Evolutionary conservation across 2,797 vertebrate genomes (phyloP), one percentile per base, ranked within the genome.

Genomic region (Macrochelys suwanniensis): DNA sequence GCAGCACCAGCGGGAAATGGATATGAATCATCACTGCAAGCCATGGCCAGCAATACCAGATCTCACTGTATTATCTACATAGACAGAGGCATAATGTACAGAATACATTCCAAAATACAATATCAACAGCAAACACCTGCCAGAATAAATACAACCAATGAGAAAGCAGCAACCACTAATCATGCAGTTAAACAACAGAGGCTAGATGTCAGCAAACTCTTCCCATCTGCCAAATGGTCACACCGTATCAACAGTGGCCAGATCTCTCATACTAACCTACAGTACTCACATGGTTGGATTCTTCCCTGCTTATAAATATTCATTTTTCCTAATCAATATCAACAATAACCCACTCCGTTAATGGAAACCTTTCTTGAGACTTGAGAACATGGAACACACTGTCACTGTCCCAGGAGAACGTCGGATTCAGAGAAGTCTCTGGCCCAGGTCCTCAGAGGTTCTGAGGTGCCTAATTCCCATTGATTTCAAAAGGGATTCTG

Each of bases 161-260:
- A 71, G 68, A 42, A 71, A 37, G n/a, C n/a, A 71, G 19, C 65
- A 37, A 42, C 19, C 19, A 23, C 5, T 92, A 80, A 80, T 78
- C 77, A 78, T 5, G 80, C 85, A 78, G 87, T 89, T 78, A 89
- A 95, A 93, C 77, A 84, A 84, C n/a, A 80, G 57, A 26, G 17
- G 54, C 10, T 3, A 15, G 61, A 26, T 25, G 79, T 33, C 59
- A 85, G 89, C 11, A 57, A 49, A 42, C 68, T n/a, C 6, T 13
- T 54, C 54, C 9, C 26, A 11, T 49, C 59, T 2, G 42, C 51
- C 89, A 31, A 26, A 42, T 28, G 28, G 80, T 42, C 23, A 11
- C 56, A 17, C 21, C 31, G 56, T 76, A 7, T 42, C 54, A n/a
- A 13, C 57, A 84, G n/a, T 37, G 57, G 37, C 53, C 79, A 8